Percentiles rank a stretch among this genome's conserved stretches.
phyloP scores from a whole-genome alignment of 2,888 invertebrate species.

The Troides oblongomaculatus region DNA sequence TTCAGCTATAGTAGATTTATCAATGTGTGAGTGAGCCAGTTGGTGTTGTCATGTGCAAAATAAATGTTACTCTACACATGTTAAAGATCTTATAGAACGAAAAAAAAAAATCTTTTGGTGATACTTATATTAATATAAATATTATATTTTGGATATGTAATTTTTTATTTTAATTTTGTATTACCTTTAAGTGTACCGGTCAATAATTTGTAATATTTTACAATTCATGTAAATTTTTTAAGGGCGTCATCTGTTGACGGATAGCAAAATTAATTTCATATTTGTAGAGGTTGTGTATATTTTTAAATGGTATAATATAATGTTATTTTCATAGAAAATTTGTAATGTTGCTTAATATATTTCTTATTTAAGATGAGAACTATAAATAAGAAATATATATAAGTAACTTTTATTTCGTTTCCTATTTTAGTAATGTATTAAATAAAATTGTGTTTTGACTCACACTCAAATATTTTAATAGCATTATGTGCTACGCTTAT shows the following conservation, averaged over 20 bases:
- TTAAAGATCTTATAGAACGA: background rate
- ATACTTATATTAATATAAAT: too few relatives aligned
- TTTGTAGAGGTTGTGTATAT: background rate
- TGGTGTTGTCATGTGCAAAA: slow-evolving; percentile 43
- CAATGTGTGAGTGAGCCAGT: slow-evolving; percentile 59
- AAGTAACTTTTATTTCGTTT: too few relatives aligned
- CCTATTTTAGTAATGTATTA: too few relatives aligned
- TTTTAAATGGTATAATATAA: background rate
- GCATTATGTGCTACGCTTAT: background rate
- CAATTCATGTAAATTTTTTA: too few relatives aligned
- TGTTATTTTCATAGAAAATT: background rate
- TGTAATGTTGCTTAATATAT: background rate
- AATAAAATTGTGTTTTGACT: background rate
- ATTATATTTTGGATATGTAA: too few relatives aligned
- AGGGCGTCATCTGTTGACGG: slow-evolving; percentile 1
- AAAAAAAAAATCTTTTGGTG: background rate
- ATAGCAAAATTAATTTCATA: slow-evolving; percentile 2
- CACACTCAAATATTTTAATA: background rate
- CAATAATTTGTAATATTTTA: too few relatives aligned
- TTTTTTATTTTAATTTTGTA: too few relatives aligned
- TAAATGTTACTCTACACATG: slow-evolving; percentile 4
- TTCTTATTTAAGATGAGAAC: too few relatives aligned
- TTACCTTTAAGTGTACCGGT: too few relatives aligned
- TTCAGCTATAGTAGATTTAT: slow-evolving; percentile 61
- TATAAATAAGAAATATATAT: background rate